These are phyloP conservation scores for Anagyrus pseudococci DNA, from an alignment of 2,888 invertebrate genomes.

Conservation along the genomic window DNA sequence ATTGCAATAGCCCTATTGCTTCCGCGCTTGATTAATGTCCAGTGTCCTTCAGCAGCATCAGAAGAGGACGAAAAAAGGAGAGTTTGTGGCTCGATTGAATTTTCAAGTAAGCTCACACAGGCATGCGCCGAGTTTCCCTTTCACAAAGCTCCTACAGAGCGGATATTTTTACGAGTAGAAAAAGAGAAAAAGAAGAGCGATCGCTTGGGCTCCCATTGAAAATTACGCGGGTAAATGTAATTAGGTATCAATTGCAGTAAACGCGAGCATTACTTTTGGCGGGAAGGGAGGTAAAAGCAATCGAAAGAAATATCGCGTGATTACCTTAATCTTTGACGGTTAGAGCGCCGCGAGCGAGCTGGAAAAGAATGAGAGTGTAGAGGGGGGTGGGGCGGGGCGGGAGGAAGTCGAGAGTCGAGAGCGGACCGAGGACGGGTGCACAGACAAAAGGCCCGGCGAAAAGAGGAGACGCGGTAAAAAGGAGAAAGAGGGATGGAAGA, in stretches of 20 bases:
- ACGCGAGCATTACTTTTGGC: not conserved
- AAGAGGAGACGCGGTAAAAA: not conserved
- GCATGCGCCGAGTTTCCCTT: too few species aligned
- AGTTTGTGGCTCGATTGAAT: too few species aligned
- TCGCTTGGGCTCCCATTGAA: too few species aligned
- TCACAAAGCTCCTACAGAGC: too few species aligned
- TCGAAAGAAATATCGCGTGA: not conserved
- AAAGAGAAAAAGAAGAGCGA: not conserved
- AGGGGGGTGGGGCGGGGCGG: conserved; percentile 19
- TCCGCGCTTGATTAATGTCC: too few species aligned
- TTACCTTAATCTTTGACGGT: conserved; percentile 20
- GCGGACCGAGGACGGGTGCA: not conserved
- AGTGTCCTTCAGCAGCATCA: too few species aligned
- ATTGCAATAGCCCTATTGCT: too few species aligned
- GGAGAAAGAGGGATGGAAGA: not conserved
- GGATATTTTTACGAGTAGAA: not conserved
- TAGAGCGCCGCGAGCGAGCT: not conserved
- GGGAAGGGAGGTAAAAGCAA: not conserved
- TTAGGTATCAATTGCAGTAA: not conserved
- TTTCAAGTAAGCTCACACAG: too few species aligned
- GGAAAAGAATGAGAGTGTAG: conserved; percentile 1
- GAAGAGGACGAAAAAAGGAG: too few species aligned
- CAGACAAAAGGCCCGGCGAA: not conserved
- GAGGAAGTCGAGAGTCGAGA: not conserved
- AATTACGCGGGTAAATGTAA: not conserved